Base-by-base conservation (phyloP, 2,888 invertebrate genomes). In the Hydroisotoma schaefferi region DNA sequence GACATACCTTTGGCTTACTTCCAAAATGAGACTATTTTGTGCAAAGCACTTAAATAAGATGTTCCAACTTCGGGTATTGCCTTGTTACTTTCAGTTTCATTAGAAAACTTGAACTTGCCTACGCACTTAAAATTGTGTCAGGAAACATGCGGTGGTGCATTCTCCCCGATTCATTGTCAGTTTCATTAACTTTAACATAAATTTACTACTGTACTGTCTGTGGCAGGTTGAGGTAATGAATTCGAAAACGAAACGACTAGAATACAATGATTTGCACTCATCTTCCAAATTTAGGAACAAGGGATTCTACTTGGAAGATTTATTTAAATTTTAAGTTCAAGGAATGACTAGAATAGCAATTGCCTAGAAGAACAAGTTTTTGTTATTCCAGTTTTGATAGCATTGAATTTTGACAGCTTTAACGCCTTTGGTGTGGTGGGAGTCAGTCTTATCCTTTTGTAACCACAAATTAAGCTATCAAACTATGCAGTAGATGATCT, bases 201-300 rank as follows among this genome's bases (percentile, higher is more conserved):
- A 40, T 33, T 10, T 33, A 33, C 33, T 8, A 33, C 33, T n/a
- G n/a, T n/a, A n/a, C n/a, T n/a, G n/a, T n/a, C n/a, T 4, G 40
- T 5, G 40, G 40, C 40, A 8, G n/a, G 5, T 5, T 15, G 20
- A 10, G 40, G 40, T 20, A 15, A 10, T 40, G 8, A 5, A 5
- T 40, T 40, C 40, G 3, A 40, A 15, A 5, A 18, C 40, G 8
- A 33, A 40, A 20, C 15, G 40, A 40, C 40, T n/a, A n/a, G n/a
- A n/a, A n/a, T n/a, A n/a, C n/a, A n/a, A n/a, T n/a, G 20, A 40
- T 40, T 40, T 40, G 20, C 40, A 40, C 40, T 40, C 20, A 20
- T n/a, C n/a, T 40, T 40, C 40, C 20, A 40, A 40, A 40, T 40
- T 40, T 40, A 40, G 40, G 20, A 40, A 40, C n/a, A 40, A 33